phyloP scores from a whole-genome alignment of 2,888 invertebrate genomes.

The Epinotia ramella region DNA sequence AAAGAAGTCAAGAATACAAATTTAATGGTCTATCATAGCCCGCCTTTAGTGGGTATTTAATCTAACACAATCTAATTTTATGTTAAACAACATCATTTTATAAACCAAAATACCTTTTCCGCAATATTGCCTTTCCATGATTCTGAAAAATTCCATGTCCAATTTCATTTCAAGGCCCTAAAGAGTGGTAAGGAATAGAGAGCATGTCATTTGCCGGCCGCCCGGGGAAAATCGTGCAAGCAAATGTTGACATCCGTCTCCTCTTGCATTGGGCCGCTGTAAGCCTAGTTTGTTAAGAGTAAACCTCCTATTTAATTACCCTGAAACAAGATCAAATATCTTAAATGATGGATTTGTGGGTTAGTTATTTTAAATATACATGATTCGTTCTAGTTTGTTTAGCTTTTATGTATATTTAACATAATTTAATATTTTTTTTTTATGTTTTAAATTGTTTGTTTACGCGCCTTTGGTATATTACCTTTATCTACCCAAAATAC shows the following conservation, averaged over 20 bases:
- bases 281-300: conserved; percentile 25
- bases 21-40: too few relatives aligned
- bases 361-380: not conserved
- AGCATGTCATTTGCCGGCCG: conserved; percentile 73
- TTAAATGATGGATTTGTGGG: not conserved
- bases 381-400: not conserved
- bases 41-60: not conserved
- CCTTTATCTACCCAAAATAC: not conserved
- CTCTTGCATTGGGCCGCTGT: conserved; percentile 55
- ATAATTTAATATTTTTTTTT: too few relatives aligned
- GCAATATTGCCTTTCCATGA: not conserved
- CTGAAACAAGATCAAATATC: not conserved
- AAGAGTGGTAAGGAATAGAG: conserved; percentile 63
- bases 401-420: not conserved
- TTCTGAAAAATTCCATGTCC: conserved; percentile 64
- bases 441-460: too few relatives aligned
- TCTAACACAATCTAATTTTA: not conserved
- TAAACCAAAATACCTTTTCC: not conserved
- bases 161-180: conserved; percentile 63
- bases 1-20: too few relatives aligned
- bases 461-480: not conserved
- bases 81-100: not conserved
- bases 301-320: conserved; percentile 30
- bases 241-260: conserved; percentile 78
- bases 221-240: conserved; percentile 69